Evolutionary conservation across 2,113 vertebrate genomes (phyloP), one percentile per base, ranked within the genome.

Genomic region (Pica pica): DNA sequence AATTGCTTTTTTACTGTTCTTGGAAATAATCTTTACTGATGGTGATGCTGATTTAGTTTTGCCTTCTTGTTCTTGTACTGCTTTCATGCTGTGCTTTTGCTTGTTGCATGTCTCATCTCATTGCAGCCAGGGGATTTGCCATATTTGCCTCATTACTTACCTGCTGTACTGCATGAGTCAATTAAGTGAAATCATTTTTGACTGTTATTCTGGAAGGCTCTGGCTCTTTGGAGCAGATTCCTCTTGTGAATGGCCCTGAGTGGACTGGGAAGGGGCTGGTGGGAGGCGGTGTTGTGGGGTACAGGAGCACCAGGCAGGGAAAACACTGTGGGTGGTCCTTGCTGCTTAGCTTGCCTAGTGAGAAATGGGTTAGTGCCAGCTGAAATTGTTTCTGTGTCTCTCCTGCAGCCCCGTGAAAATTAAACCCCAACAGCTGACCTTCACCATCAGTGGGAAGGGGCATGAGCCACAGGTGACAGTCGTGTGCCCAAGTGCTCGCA

Each of bases 381-480:
- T 24, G 1, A 61, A 56, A 35, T 7, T 28, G 24, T 41, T 41
- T 41, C 39, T 82, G 53, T 53, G 37, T 68, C 18, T 87, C 52
- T 50, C 35, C 87, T 87, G 75, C 91, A 98, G 98, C 91, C 53
- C 44, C 10, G 12, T 22, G 41, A 79, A 86, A 7, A 41, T 77
- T 8, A 97, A 89, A 79, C 87, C 75, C 41, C 95, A 98, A 93
- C 93, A 42, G 55, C 95, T 99, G 70, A 83, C 93, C 47, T 99
- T 99, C 59, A 95, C 98, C 19, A 82, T 99, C 44, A 39, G 89
- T 2, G 99, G 99, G 28, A 98, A 99, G 44, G 99, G 99, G 39
- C 98, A 96, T 56, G 97, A 99, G 23, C 99, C 99, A 2, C 97
- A 75, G 31, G 96, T 99, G 90, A 97, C 94, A 0, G 79, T 99